Evolutionary conservation across 2,888 invertebrate species (phyloP).

Genomic region (Cyclophora albipunctata): DNA sequence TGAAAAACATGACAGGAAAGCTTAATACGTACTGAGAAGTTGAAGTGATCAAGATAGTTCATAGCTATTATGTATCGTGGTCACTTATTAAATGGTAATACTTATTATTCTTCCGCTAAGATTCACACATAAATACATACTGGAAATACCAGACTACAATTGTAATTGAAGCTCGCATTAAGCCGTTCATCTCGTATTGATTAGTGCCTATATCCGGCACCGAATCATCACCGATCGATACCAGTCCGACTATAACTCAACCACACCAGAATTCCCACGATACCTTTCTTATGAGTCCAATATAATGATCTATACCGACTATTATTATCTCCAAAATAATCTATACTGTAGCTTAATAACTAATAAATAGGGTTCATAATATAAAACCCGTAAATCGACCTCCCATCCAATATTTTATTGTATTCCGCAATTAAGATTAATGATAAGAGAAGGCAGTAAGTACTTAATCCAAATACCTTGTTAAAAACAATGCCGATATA

Average conservation of each 20-base stretch:
- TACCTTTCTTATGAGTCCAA: constrained; percentile 67
- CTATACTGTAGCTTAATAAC: constrained; percentile 42
- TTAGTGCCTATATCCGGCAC: constrained; percentile 20
- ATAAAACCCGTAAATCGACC: constrained; percentile 26
- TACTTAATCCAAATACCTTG: constrained; percentile 72
- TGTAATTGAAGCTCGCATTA: too few relatives aligned
- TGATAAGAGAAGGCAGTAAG: constrained; percentile 71
- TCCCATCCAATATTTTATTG: constrained; percentile 68
- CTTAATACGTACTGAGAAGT: too few relatives aligned
- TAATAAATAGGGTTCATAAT: constrained; percentile 38
- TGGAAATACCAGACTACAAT: too few relatives aligned
- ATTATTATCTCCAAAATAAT: constrained; percentile 42
- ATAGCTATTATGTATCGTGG: too few relatives aligned
- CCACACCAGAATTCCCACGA: constrained; percentile 66
- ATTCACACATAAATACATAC: too few relatives aligned
- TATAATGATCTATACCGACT: constrained; percentile 61
- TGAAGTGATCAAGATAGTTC: too few relatives aligned
- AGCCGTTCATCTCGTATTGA: constrained; percentile 1
- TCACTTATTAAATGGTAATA: too few relatives aligned
- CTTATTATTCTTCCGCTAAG: too few relatives aligned
- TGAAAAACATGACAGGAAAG: too few relatives aligned
- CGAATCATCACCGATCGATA: constrained; percentile 19
- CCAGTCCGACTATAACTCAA: constrained; percentile 45
- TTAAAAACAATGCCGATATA: constrained; percentile 48
- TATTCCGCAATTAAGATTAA: constrained; percentile 75